phyloP scores from a whole-genome alignment of 2,113 vertebrate species.

The Atractosteus spatula region DNA sequence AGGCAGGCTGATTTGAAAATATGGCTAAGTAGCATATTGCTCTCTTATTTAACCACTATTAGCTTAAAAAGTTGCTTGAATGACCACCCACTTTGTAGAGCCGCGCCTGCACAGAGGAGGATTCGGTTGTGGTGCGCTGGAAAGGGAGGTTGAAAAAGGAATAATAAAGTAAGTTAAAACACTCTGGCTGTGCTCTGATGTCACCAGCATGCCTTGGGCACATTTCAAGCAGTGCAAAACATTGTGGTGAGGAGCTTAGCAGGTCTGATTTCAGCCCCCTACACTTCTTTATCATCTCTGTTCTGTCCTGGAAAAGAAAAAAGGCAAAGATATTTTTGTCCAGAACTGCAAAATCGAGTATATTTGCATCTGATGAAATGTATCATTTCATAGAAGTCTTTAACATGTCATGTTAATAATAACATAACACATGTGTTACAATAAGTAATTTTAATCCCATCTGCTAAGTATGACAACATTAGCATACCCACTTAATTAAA shows the following conservation, averaged over 20 bases:
- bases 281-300: not conserved
- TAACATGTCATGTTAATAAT: slow-evolving; percentile 90
- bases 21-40: not conserved
- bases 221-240: slow-evolving; percentile 12
- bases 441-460: slow-evolving; percentile 99
- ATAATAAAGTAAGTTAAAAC: slow-evolving; percentile 23
- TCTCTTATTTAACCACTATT: slow-evolving; percentile 11
- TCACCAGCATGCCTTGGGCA: slow-evolving; percentile 17
- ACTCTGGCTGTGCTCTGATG: slow-evolving; percentile 21
- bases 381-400: slow-evolving; percentile 84
- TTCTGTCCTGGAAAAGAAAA: not conserved
- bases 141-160: slow-evolving; percentile 6
- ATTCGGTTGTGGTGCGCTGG: slow-evolving; percentile 11
- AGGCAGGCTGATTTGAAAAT: not conserved
- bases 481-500: slow-evolving; percentile 99
- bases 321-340: not conserved
- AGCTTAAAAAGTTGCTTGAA: not conserved
- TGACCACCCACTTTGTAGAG: slow-evolving; percentile 16
- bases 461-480: slow-evolving; percentile 99
- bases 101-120: not conserved
- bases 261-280: not conserved
- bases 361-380: slow-evolving; percentile 47
- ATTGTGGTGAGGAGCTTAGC: not conserved
- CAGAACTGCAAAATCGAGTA: not conserved
- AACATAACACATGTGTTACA: slow-evolving; percentile 97